Percentiles rank a stretch among this genome's conserved stretches.
phyloP scores from a whole-genome alignment of 2,888 invertebrate species.

The Augiades crinisus region DNA sequence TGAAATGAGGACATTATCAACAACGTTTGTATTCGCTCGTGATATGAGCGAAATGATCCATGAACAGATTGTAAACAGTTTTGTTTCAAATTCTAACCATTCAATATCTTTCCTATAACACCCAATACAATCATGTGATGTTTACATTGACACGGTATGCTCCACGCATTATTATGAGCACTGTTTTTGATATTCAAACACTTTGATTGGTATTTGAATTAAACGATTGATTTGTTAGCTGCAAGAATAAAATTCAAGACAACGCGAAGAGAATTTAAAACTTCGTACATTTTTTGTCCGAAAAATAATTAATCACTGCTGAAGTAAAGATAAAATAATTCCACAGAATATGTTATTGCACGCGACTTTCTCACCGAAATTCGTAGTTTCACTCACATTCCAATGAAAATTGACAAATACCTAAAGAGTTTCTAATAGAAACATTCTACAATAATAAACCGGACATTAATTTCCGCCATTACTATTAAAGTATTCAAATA shows the following conservation, averaged over 20 bases:
- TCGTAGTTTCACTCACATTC: not conserved
- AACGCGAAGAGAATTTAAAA: not conserved
- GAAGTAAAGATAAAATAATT: not conserved
- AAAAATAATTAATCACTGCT: not conserved
- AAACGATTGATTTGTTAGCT: not conserved
- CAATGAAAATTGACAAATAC: not conserved
- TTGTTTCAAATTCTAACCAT: not conserved
- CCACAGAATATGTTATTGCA: not conserved
- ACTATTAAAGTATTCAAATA: constrained; percentile 28
- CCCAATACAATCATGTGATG: constrained; percentile 9
- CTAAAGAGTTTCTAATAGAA: not conserved
- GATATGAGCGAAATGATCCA: not conserved
- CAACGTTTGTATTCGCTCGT: not conserved
- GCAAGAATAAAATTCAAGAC: not conserved
- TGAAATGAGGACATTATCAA: constrained; percentile 33
- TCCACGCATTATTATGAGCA: not conserved
- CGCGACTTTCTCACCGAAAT: not conserved
- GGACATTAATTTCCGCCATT: constrained; percentile 15
- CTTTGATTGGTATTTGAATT: not conserved
- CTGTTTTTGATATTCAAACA: not conserved
- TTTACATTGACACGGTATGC: not conserved
- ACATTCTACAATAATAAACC: constrained; percentile 17
- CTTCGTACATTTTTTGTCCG: not conserved
- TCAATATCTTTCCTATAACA: constrained; percentile 1
- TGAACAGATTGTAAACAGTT: not conserved